Percentiles rank a stretch among this genome's conserved stretches.
Conservation (phyloP, 2,797 vertebrate species). For the Lepilemur septentrionalis region DNA sequence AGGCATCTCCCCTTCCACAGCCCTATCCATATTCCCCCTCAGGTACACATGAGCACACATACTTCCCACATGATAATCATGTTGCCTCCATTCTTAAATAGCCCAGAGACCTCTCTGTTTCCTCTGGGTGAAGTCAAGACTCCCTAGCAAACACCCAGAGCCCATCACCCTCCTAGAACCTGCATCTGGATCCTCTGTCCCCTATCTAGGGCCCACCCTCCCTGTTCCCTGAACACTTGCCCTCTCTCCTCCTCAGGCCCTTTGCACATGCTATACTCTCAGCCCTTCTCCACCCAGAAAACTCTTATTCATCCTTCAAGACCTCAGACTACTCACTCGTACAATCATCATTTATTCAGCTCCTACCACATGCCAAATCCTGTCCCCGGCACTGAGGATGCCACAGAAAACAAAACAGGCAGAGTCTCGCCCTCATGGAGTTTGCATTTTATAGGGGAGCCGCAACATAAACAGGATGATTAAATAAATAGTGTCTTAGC, state of each 20-base stretch:
- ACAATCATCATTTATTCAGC: rapidly evolving
- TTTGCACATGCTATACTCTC: background rate
- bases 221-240: background rate
- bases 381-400: background rate
- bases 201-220: background rate
- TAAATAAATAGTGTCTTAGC: background rate
- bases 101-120: too few species aligned
- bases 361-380: background rate
- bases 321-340: rapidly evolving
- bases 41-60: background rate
- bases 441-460: rapidly evolving
- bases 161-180: background rate
- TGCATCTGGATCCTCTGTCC: background rate
- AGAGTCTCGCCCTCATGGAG: too few species aligned
- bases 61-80: rapidly evolving
- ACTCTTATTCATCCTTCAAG: background rate
- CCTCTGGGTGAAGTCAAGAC: background rate
- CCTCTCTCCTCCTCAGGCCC: background rate
- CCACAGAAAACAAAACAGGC: background rate
- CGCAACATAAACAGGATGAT: too few species aligned
- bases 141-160: background rate
- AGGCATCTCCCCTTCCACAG: rapidly evolving
- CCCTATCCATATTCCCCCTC: rapidly evolving
- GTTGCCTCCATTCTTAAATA: background rate
- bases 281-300: background rate